Conservation (phyloP, 2,113 vertebrate genomes). For the Promerops cafer region DNA sequence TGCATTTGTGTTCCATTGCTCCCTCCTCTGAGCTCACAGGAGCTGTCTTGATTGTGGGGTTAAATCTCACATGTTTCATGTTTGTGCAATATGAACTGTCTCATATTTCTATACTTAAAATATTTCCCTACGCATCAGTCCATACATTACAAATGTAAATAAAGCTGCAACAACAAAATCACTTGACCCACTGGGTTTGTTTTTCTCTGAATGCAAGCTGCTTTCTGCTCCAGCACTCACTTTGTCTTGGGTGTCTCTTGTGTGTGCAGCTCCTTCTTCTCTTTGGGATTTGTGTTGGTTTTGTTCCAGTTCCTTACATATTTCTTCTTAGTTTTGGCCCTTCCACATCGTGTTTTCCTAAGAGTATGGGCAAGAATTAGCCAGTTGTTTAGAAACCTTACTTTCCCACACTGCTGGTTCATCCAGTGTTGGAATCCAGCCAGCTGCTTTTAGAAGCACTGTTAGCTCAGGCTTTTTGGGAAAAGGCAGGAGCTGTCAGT, state of each 20-base stretch:
- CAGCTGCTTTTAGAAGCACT: background rate
- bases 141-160: constrained; percentile 51
- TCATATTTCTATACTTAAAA: constrained; percentile 9
- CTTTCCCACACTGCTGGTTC: background rate
- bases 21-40: background rate
- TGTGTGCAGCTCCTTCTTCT: constrained; percentile 32
- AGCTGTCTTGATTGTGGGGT: constrained; percentile 2
- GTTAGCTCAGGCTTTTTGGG: background rate
- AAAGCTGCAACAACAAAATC: constrained; percentile 56
- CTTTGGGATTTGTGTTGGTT: constrained; percentile 17
- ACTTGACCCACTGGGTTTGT: constrained; percentile 54
- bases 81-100: constrained; percentile 53
- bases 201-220: constrained; percentile 42
- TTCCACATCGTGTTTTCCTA: background rate
- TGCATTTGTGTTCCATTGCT: constrained; percentile 13
- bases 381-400: background rate
- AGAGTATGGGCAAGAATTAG: background rate
- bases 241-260: background rate
- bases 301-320: background rate
- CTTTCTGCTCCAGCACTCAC: constrained; percentile 12
- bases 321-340: background rate
- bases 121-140: constrained; percentile 21
- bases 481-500: background rate
- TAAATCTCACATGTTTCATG: constrained; percentile 2
- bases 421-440: background rate